Base-by-base conservation (phyloP, 2,888 invertebrate genomes). In the Philopedon plagiatum region DNA sequence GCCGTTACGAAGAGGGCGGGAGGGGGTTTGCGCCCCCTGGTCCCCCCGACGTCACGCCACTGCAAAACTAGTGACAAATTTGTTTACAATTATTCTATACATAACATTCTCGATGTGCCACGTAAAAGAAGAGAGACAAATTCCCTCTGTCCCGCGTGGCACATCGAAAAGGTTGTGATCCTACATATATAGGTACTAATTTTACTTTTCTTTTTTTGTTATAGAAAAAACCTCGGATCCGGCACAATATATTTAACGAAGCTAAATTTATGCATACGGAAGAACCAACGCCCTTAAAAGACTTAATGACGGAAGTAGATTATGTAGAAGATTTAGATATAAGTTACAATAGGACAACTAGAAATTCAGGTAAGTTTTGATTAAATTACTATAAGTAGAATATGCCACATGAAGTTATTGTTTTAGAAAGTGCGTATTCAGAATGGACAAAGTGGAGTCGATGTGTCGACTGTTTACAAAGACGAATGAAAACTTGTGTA, bases 401-500 rank as follows among this genome's bases (percentile, higher is more conserved):
- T 26, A 26, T 26, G 26, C 18, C 18, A 18, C n/a, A 41, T n/a
- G 1, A 5, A 32, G 13, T 57, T 41, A 23, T 18, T 57, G 21
- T 57, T 57, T 57, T 18, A 65, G 64, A 51, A 32, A 32, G 26
- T 29, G 3, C 18, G 13, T 80, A 76, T 62, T 74, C 80, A 19
- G 78, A 81, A 26, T 85, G 85, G 85, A 79, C 83, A 1, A 75
- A 81, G 5, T 85, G 85, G 85, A 81, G 82, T 26, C 77, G 81
- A 64, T 85, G 85, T 74, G 77, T 81, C 23, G 80, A 83, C 64
- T 85, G 90, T 46, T 86, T 91, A 15, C 93, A 92, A 78, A 90
- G 92, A 2, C 89, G 91, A 77, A 95, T 96, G 95, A 92, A 92
- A 68, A 87, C 90, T 26, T 97, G 97, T 67, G 76, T 81, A 8